Evolutionary conservation across 2,797 vertebrate genomes (phyloP).

Genomic region (Pitangus sulphuratus): DNA sequence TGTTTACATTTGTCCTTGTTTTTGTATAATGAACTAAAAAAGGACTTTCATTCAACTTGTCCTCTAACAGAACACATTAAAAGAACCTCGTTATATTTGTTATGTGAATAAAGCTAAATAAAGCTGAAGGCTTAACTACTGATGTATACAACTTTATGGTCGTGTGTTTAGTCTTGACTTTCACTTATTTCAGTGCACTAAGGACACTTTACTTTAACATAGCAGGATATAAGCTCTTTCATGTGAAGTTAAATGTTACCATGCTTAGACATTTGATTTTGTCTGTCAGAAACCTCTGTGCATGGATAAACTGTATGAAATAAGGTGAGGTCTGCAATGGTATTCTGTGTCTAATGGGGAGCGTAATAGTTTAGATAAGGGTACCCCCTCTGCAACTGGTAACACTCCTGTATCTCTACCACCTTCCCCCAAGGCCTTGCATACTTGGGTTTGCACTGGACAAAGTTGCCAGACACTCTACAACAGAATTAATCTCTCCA

Average conservation of each 20-base stretch:
- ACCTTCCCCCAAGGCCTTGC: background rate
- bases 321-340: background rate
- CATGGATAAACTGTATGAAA: background rate
- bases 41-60: background rate
- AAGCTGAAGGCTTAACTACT: background rate
- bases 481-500: background rate
- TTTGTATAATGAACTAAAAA: background rate
- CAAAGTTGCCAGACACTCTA: background rate
- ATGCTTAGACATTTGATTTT: background rate
- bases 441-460: background rate
- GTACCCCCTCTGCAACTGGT: background rate
- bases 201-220: background rate
- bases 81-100: background rate
- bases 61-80: background rate
- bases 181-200: background rate
- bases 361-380: accelerated
- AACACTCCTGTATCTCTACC: background rate
- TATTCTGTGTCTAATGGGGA: background rate
- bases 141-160: background rate
- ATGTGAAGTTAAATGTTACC: background rate
- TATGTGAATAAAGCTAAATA: background rate
- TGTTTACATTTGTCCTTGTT: background rate
- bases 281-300: background rate
- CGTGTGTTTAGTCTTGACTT: background rate
- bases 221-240: background rate